Evolutionary conservation across 2,888 invertebrate genomes (phyloP), one percentile per base, ranked within the genome.

Genomic region (Eudasyphora cyanicolor): DNA sequence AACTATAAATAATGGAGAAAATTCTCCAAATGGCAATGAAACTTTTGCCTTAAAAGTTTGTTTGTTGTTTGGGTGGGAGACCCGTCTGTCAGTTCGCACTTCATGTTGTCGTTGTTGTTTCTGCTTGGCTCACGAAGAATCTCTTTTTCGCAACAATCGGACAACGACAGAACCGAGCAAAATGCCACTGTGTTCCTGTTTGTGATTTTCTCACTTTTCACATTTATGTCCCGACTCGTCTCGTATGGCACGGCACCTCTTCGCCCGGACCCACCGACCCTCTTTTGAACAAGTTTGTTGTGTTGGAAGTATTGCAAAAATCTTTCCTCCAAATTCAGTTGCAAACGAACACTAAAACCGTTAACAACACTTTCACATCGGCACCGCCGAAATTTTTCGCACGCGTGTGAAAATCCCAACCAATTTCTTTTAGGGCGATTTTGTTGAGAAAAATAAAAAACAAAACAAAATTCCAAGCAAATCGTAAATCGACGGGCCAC

Each of bases 331-430:
- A 76, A 82, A 78, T 73, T 84, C 84, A 84, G 84, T 84, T 84
- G 84, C 84, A 84, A 84, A 84, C 84, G 84, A 84, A 84, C 84
- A 82, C 64, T 84, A 78, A 84, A 79, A 84, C 78, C 84, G 84
- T 81, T 84, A 76, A 84, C 84, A 82, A 82, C 84, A 76, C n/a
- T 19, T 62, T 54, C 42, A 38, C 24, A 8, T 38, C 38, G 29
- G 67, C 51, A 62, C 42, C 67, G 76, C 64, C 67, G 67, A 54
- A 51, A 60, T 78, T 82, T 79, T 77, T 64, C 84, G 78, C 78
- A 76, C 84, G 84, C 81, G 81, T 71, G 84, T 81, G 78, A 81
- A 42, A 42, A 80, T 73, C 62, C 54, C 69, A 76, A 83, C 14
- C n/a, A 1, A 4, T 45, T 45, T 12, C 45, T n/a, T 67, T 24